Conservation (phyloP, 2,888 invertebrate genomes). For the Ornithoptera alexandrae region DNA sequence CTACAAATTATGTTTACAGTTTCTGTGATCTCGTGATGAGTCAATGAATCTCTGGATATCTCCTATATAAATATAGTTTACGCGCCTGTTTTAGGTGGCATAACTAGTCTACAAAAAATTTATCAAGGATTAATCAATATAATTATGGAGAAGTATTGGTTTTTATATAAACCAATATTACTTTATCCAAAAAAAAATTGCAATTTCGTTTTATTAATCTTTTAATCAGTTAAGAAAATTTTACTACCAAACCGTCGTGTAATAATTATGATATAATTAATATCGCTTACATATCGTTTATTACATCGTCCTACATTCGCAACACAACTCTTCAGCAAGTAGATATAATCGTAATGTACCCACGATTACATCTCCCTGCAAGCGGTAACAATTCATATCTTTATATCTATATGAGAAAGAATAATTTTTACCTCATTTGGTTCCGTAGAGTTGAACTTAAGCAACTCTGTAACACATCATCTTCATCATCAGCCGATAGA, state of each 20-base stretch:
- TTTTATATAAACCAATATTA: neutral
- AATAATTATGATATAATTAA: conserved; percentile 7
- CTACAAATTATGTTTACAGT: too few species aligned
- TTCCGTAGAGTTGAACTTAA: neutral
- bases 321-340: conserved; percentile 4
- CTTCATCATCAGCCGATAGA: too few species aligned
- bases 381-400: conserved; percentile 3
- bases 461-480: neutral
- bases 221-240: neutral
- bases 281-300: conserved; percentile 8
- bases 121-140: too few species aligned
- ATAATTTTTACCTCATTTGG: neutral
- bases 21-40: too few species aligned
- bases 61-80: too few species aligned
- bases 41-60: too few species aligned
- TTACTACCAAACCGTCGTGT: neutral
- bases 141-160: too few species aligned
- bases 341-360: conserved; percentile 7
- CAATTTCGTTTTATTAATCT: neutral
- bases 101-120: too few species aligned
- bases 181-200: neutral
- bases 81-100: too few species aligned
- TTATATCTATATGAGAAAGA: neutral
- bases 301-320: conserved; percentile 12
- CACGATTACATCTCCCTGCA: conserved; percentile 4